A percentile compares a stretch with the other conserved stretches of the same genome.
Conservation (phyloP, 92 coral and sea anemone species). For the Isaurus tuberculatus region DNA sequence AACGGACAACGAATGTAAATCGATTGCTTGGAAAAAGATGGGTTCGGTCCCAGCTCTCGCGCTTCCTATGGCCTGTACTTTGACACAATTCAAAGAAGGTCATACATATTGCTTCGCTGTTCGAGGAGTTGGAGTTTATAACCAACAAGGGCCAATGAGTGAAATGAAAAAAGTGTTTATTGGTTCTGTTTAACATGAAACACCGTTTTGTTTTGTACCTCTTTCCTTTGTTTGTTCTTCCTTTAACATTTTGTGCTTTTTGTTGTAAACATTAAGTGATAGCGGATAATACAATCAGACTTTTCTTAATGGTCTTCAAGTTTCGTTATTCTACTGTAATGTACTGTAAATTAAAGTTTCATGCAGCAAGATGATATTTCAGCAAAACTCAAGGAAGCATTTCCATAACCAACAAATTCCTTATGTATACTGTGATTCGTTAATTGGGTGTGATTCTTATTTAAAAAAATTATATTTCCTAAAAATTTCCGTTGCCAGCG, state of each 20-base stretch:
- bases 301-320: neutral
- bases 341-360: no score
- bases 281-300: neutral
- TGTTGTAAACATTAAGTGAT: neutral
- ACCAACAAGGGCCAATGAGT: slow-evolving; percentile 37
- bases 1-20: neutral
- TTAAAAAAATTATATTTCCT: no score
- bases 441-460: no score
- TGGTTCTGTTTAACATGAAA: neutral
- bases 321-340: neutral
- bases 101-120: slow-evolving; percentile 30
- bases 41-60: slow-evolving; percentile 23
- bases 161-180: slow-evolving; percentile 24
- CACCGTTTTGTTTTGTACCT: no score
- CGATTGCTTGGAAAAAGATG: slow-evolving; percentile 25
- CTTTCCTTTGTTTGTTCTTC: neutral
- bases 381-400: neutral
- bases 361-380: neutral
- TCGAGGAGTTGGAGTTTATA: slow-evolving; percentile 25
- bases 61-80: slow-evolving; percentile 31
- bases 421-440: no score
- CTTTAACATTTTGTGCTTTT: neutral
- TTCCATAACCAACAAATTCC: neutral
- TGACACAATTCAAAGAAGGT: slow-evolving; percentile 27
- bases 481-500: no score